These are phyloP conservation scores for Agrochola litura DNA, from an alignment of 2,888 invertebrate species.

Conservation along the genomic window DNA sequence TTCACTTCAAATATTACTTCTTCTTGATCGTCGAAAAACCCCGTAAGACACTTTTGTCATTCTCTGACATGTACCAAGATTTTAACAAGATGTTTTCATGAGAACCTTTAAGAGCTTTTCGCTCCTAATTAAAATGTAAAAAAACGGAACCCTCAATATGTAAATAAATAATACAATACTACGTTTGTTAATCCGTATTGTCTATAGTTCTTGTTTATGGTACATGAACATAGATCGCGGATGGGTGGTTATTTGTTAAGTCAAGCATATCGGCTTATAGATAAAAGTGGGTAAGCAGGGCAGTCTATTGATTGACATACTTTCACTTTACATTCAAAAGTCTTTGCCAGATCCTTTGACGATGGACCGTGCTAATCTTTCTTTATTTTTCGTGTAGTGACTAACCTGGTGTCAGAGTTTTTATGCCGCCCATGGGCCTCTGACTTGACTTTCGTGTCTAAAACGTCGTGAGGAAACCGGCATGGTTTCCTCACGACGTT, in stretches of 20 bases:
- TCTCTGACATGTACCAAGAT: neutral
- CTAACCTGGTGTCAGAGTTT: too few species aligned
- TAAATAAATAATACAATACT: neutral
- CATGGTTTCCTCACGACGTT: too few species aligned
- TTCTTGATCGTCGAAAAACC: too few species aligned
- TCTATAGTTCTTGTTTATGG: slow-evolving; percentile 28
- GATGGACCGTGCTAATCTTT: neutral
- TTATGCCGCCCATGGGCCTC: too few species aligned
- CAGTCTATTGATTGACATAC: slow-evolving; percentile 14
- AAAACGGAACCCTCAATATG: slow-evolving; percentile 1
- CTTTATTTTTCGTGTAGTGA: too few species aligned
- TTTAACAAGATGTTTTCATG: neutral
- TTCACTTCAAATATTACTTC: too few species aligned
- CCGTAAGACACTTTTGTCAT: neutral
- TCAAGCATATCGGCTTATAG: slow-evolving; percentile 39
- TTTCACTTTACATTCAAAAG: neutral
- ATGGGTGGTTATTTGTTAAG: slow-evolving; percentile 29
- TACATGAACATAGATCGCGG: slow-evolving; percentile 40
- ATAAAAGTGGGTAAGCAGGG: slow-evolving; percentile 20
- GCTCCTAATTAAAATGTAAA: slow-evolving; percentile 34
- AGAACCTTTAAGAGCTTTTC: neutral
- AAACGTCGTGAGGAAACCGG: too few species aligned
- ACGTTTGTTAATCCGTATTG: slow-evolving; percentile 33
- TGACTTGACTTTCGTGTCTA: too few species aligned
- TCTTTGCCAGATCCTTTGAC: too few species aligned